These are phyloP conservation scores for human DNA, from an alignment of 2,113 vertebrate species.

Conservation along the genomic window DNA sequence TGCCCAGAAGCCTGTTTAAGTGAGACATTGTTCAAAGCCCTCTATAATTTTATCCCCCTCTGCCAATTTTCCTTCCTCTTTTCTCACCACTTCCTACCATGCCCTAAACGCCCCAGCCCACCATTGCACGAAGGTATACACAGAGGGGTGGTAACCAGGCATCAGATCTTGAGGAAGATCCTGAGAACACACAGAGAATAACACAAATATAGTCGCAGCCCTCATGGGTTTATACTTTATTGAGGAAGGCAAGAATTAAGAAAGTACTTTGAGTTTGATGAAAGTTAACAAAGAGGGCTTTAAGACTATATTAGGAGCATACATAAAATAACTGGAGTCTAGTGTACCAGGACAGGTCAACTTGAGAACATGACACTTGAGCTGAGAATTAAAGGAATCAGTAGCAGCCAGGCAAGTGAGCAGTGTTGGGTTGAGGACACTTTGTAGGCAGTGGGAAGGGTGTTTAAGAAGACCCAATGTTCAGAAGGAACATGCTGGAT, in stretches of 20 bases:
- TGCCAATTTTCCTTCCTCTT: not conserved
- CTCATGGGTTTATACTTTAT: not conserved
- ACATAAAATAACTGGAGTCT: not conserved
- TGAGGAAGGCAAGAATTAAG: not conserved
- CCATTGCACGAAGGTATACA: not conserved
- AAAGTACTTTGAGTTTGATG: not conserved
- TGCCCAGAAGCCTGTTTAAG: not conserved
- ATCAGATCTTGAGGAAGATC: not conserved
- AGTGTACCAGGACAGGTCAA: not conserved
- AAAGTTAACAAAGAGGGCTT: conserved; percentile 4
- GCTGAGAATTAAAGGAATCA: not conserved
- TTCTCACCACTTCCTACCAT: not conserved
- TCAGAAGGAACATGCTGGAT: not conserved
- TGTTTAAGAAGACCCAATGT: not conserved
- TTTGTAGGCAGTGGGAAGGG: not conserved
- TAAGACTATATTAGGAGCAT: not conserved
- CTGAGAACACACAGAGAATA: not conserved
- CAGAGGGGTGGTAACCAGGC: not conserved
- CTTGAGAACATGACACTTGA: not conserved
- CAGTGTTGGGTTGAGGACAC: not conserved
- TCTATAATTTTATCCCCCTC: not conserved
- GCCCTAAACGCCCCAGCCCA: not conserved
- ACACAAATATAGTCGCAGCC: not conserved
- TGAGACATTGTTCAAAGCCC: not conserved
- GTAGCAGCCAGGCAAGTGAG: not conserved